Evolutionary conservation across 2,888 invertebrate genomes (phyloP), one percentile per base, ranked within the genome.

Genomic region (Drosophila kuntzei): DNA sequence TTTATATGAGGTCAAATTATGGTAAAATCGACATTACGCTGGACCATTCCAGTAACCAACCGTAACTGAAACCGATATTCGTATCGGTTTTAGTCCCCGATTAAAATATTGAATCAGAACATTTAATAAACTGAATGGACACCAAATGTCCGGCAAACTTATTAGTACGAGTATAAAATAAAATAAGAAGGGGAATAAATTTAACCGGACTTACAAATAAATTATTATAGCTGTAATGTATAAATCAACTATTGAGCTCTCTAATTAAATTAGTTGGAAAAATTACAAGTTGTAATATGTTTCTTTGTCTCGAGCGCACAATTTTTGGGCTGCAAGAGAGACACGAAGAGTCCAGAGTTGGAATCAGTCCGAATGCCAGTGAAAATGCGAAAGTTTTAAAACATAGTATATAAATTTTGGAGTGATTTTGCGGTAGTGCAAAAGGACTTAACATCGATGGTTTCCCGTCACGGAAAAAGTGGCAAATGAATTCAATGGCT

Each of bases 221-320:
- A 63, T 65, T 65, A 58, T 53, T 41, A 57, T 59, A 59, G 49
- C 61, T 36, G 37, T 39, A 39, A 36, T 47, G 27, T 55, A 62
- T 81, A 80, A 80, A 37, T 84, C 82, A 84, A 82, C 66, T 85
- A 85, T 81, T 78, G 81, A 81, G 80, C 70, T 65, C 69, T 54
- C 49, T 69, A 76, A 79, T 75, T 83, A 87, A 87, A 87, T 86
- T 87, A 82, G 69, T 83, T 73, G 86, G 85, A 85, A 86, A 86
- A 86, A 87, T 86, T 76, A 77, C 72, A 77, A 53, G 41, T 32
- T 54, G 53, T 58, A 59, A 63, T 59, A 44, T 36, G 14, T 39
- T 49, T 2, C 34, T 9, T 22, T 49, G 49, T 22, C 34, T 18
- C 18, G 32, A 20, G 11, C n/a, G n/a, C 18, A 14, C 11, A 25